A percentile compares a stretch with the other conserved stretches of the same genome.
phyloP scores from a whole-genome alignment of 2,888 invertebrate species.

The Carcina quercana region DNA sequence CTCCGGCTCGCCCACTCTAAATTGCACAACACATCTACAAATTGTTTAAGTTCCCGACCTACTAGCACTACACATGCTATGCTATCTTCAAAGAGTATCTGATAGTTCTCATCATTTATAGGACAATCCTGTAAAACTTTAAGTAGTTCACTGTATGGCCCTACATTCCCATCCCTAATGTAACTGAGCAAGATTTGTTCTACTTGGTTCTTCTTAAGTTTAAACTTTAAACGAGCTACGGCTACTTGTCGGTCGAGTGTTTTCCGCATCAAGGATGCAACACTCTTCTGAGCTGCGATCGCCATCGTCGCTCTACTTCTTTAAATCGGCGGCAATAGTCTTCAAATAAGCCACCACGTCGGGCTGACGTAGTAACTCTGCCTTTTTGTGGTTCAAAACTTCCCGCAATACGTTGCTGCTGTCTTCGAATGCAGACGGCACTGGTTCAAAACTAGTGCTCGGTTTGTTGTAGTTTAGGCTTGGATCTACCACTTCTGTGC shows the following conservation, averaged over 20 bases:
- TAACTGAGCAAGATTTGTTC: constrained; percentile 55
- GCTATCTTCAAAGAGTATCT: constrained; percentile 53
- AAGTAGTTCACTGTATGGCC: constrained; percentile 61
- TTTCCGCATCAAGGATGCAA: constrained; percentile 60
- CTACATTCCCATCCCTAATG: constrained; percentile 43
- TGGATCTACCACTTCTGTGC: constrained; percentile 43
- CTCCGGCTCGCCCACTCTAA: constrained; percentile 51
- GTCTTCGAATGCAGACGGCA: constrained; percentile 39
- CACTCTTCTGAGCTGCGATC: constrained; percentile 48
- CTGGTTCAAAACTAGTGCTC: constrained; percentile 53
- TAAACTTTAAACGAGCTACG: constrained; percentile 49
- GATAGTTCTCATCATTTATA: constrained; percentile 56
- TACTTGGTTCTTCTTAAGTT: constrained; percentile 57
- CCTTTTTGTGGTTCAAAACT: constrained; percentile 63
- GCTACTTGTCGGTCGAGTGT: constrained; percentile 55
- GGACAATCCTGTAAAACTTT: constrained; percentile 56
- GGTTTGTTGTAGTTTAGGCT: constrained; percentile 46
- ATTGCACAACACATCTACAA: constrained; percentile 49
- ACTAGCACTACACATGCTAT: constrained; percentile 52
- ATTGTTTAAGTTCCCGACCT: constrained; percentile 47
- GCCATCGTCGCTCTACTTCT: constrained; percentile 53
- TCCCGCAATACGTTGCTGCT: constrained; percentile 58
- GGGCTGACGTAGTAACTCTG: constrained; percentile 60
- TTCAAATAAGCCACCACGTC: constrained; percentile 61
- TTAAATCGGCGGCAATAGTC: constrained; percentile 51